Conservation (phyloP, 2,113 vertebrate genomes). For the Hypomesus transpacificus region DNA sequence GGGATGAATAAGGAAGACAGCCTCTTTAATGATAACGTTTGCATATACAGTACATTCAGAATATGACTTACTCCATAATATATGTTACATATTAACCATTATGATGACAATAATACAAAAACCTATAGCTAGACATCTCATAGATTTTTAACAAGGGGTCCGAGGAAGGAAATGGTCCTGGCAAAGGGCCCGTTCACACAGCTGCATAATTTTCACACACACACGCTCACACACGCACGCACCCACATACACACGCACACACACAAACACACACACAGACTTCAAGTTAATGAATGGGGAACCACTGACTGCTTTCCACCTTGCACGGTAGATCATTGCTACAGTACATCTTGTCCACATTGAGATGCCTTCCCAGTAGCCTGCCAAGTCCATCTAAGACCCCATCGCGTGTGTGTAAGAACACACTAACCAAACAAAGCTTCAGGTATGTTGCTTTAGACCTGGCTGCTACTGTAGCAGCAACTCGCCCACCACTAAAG, state of each 20-base stretch:
- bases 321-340: background rate
- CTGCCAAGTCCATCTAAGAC: too few species aligned
- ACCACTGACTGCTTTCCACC: background rate
- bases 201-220: background rate
- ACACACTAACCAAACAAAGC: too few species aligned
- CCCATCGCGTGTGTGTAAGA: too few species aligned
- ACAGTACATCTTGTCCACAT: too few species aligned
- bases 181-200: constrained; percentile 29
- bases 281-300: too few species aligned
- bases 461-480: too few species aligned
- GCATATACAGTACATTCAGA: constrained; percentile 53
- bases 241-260: constrained; percentile 11
- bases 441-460: too few species aligned
- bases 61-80: constrained; percentile 32
- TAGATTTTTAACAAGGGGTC: background rate
- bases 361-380: too few species aligned
- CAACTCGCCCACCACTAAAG: too few species aligned
- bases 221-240: constrained; percentile 17
- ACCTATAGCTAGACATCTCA: constrained; percentile 24
- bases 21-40: constrained; percentile 62
- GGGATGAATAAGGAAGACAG: constrained; percentile 8
- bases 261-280: constrained; percentile 2
- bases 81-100: constrained; percentile 50
- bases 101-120: constrained; percentile 45
- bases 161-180: constrained; percentile 36